phyloP scores from a whole-genome alignment of 2,113 vertebrate species.

The Butorides virescens region DNA sequence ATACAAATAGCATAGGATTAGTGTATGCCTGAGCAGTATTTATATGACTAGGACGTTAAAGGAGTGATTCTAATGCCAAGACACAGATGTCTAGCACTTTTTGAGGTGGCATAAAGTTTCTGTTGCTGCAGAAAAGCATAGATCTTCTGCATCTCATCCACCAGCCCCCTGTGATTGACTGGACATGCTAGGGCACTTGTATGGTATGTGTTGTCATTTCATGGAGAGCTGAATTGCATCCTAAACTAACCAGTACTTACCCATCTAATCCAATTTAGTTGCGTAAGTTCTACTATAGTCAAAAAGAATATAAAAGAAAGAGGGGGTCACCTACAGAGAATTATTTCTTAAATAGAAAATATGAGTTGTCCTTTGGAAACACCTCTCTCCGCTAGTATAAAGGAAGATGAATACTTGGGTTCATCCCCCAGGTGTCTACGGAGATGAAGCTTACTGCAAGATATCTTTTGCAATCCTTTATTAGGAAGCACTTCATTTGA shows the following conservation, averaged over 20 bases:
- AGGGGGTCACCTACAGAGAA: neutral
- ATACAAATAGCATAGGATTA: neutral
- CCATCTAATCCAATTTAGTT: neutral
- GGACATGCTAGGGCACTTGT: neutral
- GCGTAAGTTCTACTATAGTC: neutral
- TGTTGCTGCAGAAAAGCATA: neutral
- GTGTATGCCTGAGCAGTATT: neutral
- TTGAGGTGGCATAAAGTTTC: neutral
- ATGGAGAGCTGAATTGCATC: neutral
- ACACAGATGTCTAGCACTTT: neutral
- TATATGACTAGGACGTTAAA: neutral
- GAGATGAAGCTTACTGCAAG: neutral
- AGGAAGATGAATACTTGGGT: neutral
- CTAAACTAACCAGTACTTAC: neutral
- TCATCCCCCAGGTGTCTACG: neutral
- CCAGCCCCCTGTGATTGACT: neutral
- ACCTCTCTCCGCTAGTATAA: neutral
- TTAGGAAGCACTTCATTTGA: neutral
- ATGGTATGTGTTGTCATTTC: accelerated
- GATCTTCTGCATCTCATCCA: neutral
- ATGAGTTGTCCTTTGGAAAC: neutral
- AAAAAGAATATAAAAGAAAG: neutral
- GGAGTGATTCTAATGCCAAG: neutral
- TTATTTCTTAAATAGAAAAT: neutral
- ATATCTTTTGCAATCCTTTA: neutral